Evolutionary conservation across 2,888 invertebrate genomes (phyloP), one percentile per base, ranked within the genome.

Genomic region (Erebia palarica): DNA sequence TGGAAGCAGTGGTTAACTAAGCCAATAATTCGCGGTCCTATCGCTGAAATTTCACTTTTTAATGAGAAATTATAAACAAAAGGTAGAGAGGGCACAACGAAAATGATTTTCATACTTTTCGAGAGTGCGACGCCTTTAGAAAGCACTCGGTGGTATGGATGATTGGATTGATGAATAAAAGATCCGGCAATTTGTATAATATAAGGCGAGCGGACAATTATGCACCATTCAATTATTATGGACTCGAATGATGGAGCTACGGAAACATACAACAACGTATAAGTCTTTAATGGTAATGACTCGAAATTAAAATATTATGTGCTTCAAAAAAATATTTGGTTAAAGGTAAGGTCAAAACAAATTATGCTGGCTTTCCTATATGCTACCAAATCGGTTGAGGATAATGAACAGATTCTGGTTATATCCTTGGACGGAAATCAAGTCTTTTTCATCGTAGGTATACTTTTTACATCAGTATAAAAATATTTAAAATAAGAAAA

Each of bases 151-250:
- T 80, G 87, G 87, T 84, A 78, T 81, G 84, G 87, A 86, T 89
- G 92, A 92, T 91, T 91, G 91, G 90, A 86, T 80, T 81, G 82
- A 88, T 92, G 92, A 92, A 92, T 92, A 91, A 92, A 92, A 92
- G 85, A 92, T 92, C 76, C 80, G 84, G 84, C 91, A 92, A 92
- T 92, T 92, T 92, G 90, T 89, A 85, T 85, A 87, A 89, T 85
- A 36, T 79, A 78, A 84, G 80, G 78, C 84, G 77, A 80, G 80
- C 81, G 83, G 81, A 82, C 82, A 83, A 89, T 91, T 90, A 91
- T 88, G 84, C 90, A 84, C 82, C 81, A 83, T 86, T 86, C 87
- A 88, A 90, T 88, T 89, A 80, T 78, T 73, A 69, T 70, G 73
- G 69, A 74, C 70, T 71, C 65, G 73, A 69, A 76, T 68, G 68